Evolutionary conservation across 2,113 vertebrate species (phyloP).

Genomic region (Theristicus caerulescens): DNA sequence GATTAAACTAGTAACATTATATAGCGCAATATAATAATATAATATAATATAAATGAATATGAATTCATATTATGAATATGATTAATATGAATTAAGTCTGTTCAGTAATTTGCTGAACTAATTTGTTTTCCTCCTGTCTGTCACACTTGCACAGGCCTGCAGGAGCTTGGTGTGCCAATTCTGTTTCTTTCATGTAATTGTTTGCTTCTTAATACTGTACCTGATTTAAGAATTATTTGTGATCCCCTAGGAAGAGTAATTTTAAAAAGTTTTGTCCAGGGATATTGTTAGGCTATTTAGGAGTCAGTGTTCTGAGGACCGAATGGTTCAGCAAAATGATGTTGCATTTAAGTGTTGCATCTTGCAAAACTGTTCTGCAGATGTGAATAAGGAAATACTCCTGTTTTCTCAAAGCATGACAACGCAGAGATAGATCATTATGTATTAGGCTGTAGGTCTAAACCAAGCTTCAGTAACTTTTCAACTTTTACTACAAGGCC

Average conservation of each 20-base stretch:
- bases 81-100: no score
- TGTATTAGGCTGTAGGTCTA: neutral
- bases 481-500: neutral
- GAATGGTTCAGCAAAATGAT: neutral
- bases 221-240: neutral
- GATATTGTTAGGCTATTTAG: neutral
- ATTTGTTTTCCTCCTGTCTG: neutral
- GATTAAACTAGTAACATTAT: neutral
- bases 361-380: neutral
- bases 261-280: neutral
- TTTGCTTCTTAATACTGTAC: neutral
- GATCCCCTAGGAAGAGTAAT: neutral
- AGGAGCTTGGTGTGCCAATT: neutral
- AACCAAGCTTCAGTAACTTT: neutral
- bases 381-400: neutral
- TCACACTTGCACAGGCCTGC: neutral
- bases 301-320: neutral
- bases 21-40: no score
- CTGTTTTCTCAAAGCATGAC: neutral
- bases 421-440: neutral
- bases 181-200: neutral
- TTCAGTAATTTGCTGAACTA: neutral
- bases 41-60: no score
- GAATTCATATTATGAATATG: no score
- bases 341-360: neutral